Conservation (phyloP, 2,797 vertebrate species). For the Leptoclinus maculatus region DNA sequence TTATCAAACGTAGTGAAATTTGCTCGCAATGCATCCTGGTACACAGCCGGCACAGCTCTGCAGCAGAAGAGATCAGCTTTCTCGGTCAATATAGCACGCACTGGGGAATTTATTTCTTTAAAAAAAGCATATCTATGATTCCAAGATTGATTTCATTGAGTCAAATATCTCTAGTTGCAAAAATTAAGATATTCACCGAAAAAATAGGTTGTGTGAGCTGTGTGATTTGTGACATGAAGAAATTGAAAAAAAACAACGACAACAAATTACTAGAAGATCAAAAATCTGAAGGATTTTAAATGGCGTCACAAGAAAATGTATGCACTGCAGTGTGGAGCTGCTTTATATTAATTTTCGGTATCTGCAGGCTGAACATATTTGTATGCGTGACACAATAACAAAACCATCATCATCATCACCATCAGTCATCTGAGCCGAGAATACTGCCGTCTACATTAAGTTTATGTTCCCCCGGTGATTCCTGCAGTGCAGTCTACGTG, state of each 20-base stretch:
- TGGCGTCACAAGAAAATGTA: not conserved
- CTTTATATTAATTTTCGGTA: not conserved
- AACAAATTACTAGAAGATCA: not conserved
- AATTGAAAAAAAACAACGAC: not conserved
- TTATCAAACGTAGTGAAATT: no score
- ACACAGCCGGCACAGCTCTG: no score
- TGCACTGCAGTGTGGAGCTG: constrained; percentile 4
- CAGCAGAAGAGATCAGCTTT: no score
- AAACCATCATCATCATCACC: constrained; percentile 29
- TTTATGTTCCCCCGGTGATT: constrained; percentile 29
- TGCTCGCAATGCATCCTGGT: no score
- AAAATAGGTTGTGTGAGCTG: not conserved
- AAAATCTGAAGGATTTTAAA: not conserved
- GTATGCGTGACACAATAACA: constrained; percentile 25
- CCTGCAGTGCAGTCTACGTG: constrained; percentile 4
- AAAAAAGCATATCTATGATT: not conserved
- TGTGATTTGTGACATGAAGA: not conserved
- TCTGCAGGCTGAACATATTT: constrained; percentile 21
- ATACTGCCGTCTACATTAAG: constrained; percentile 15
- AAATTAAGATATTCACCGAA: not conserved
- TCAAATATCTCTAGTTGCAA: not conserved
- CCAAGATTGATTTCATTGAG: not conserved
- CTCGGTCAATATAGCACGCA: no score
- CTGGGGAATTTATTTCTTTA: no score
- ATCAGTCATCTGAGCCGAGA: constrained; percentile 26